Percentiles rank a stretch among this genome's conserved stretches.
Evolutionary conservation across 53 echinoderm and acorn worm genomes (phyloP).

Genomic region (Echinometra lucunter): DNA sequence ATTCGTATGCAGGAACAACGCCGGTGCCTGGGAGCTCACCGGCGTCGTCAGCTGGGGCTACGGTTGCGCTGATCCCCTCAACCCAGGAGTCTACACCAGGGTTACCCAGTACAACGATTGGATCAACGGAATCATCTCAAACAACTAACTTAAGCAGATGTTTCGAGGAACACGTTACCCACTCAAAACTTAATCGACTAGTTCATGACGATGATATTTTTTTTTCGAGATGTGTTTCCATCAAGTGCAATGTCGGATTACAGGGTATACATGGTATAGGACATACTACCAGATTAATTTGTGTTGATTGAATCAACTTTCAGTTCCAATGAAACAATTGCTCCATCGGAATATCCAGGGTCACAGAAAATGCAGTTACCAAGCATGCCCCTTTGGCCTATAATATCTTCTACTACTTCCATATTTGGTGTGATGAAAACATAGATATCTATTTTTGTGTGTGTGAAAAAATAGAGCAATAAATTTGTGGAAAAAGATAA

Average conservation of each 20-base stretch:
- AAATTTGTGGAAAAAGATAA: background rate
- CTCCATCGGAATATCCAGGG: background rate
- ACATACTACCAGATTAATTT: too few relatives aligned
- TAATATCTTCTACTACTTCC: too few relatives aligned
- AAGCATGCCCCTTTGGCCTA: too few relatives aligned
- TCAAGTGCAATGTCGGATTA: background rate
- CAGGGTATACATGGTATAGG: constrained; percentile 5
- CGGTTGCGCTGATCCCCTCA: constrained; percentile 87
- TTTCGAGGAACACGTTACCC: background rate
- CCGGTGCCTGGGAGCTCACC: constrained; percentile 81
- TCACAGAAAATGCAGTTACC: background rate
- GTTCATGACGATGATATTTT: background rate
- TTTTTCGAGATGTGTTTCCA: background rate
- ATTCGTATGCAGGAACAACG: constrained; percentile 74
- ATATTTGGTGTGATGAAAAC: background rate
- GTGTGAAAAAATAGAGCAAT: constrained; percentile 29
- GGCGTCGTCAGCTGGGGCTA: constrained; percentile 93
- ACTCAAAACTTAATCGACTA: background rate
- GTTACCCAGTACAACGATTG: constrained; percentile 80
- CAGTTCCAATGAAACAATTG: too few relatives aligned
- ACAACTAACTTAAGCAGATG: constrained; percentile 54
- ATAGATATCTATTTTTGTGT: constrained; percentile 25
- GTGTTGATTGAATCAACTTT: too few relatives aligned
- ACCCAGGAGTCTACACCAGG: constrained; percentile 87
- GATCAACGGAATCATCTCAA: constrained; percentile 78